Evolutionary conservation across 2,888 invertebrate genomes (phyloP).

Genomic region (Metallyticus violacea): DNA sequence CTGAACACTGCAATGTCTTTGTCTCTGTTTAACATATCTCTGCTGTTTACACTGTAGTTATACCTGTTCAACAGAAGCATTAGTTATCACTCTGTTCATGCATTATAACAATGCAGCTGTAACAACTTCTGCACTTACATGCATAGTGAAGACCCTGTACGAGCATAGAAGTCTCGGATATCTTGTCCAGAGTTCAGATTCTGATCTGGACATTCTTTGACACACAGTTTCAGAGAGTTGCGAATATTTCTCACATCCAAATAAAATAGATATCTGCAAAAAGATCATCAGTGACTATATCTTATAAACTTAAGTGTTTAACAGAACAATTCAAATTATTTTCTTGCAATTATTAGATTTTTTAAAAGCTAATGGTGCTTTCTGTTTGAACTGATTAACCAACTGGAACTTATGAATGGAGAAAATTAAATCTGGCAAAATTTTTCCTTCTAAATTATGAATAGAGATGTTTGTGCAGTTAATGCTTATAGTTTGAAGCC

Average conservation of each 20-base stretch:
- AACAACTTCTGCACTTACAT: conserved; percentile 51
- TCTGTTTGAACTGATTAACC: no score
- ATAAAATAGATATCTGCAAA: conserved; percentile 70
- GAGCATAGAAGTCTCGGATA: conserved; percentile 67
- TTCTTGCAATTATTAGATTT: no score
- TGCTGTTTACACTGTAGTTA: conserved; percentile 29
- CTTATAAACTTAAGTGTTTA: no score
- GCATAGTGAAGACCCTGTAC: conserved; percentile 75
- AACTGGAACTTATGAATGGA: no score
- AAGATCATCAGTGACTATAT: not conserved
- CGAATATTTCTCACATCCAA: conserved; percentile 75
- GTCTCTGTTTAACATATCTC: not conserved
- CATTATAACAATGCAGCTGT: no score
- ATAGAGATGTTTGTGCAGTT: no score
- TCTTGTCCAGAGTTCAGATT: conserved; percentile 63
- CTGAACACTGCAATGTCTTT: conserved; percentile 37
- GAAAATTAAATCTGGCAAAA: no score
- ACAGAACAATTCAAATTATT: no score
- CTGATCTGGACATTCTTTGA: conserved; percentile 77
- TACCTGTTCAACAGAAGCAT: conserved; percentile 26
- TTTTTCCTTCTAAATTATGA: no score
- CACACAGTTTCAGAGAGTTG: conserved; percentile 82
- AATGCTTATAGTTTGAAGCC: no score
- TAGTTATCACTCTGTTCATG: no score
- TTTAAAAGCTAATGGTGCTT: no score